Conservation (phyloP, 2,888 invertebrate species). For the Tenthredo mesomela region DNA sequence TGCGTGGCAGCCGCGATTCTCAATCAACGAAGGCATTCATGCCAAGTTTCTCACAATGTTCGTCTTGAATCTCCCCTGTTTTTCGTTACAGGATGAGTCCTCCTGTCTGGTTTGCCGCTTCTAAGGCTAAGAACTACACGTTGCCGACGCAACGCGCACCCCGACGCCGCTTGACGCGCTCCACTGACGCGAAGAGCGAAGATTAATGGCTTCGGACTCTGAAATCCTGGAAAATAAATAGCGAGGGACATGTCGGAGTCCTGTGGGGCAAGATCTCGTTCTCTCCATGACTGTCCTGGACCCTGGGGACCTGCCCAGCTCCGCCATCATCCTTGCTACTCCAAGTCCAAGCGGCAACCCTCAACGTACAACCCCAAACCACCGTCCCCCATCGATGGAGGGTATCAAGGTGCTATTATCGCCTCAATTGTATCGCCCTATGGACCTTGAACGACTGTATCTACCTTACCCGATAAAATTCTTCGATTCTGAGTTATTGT, state of each 20-base stretch:
- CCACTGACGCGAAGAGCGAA: constrained; percentile 74
- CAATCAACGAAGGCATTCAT: constrained; percentile 75
- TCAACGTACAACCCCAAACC: constrained; percentile 37
- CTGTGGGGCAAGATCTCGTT: constrained; percentile 63
- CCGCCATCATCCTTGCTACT: constrained; percentile 55
- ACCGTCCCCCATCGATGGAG: constrained; percentile 58
- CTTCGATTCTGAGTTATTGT: neutral
- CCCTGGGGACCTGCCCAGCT: constrained; percentile 65
- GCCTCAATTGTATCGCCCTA: constrained; percentile 57
- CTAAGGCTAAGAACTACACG: constrained; percentile 59
- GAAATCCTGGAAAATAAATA: constrained; percentile 78
- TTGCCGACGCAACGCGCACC: constrained; percentile 70
- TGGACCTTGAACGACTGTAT: neutral
- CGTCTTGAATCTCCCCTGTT: constrained; percentile 43
- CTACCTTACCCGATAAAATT: neutral
- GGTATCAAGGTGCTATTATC: constrained; percentile 65
- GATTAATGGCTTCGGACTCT: constrained; percentile 77
- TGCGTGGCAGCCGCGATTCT: constrained; percentile 62
- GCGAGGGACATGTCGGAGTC: constrained; percentile 68
- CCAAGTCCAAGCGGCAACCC: constrained; percentile 40
- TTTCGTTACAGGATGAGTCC: constrained; percentile 41
- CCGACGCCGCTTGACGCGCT: constrained; percentile 77
- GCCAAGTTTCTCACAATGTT: constrained; percentile 62
- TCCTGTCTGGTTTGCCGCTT: constrained; percentile 45
- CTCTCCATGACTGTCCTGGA: constrained; percentile 28